Percentiles rank a stretch among this genome's conserved stretches.
Conservation (phyloP, 2,888 invertebrate species). For the Lithophane ornitopus region DNA sequence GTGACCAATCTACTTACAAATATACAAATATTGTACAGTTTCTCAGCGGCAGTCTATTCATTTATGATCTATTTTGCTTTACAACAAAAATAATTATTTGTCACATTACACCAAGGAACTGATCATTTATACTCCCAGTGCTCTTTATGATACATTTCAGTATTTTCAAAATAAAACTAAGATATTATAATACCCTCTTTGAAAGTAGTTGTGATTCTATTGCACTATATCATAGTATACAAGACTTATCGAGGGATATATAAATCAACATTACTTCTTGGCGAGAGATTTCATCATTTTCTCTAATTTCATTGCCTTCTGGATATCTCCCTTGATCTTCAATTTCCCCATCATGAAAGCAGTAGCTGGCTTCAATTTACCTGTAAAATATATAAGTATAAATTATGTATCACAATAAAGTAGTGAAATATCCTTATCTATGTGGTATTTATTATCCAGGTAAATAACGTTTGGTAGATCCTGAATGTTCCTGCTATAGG, state of each 20-base stretch:
- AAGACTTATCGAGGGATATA: conserved; percentile 3
- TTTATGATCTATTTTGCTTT: conserved; percentile 16
- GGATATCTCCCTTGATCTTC: conserved; percentile 97
- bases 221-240: conserved; percentile 27
- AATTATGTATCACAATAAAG: background rate
- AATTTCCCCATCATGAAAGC: conserved; percentile 99
- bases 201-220: conserved; percentile 49
- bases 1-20: conserved; percentile 50
- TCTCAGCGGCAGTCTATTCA: conserved; percentile 4
- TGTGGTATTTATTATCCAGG: background rate
- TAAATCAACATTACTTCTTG: conserved; percentile 79
- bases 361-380: conserved; percentile 96
- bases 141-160: conserved; percentile 32
- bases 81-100: conserved; percentile 22
- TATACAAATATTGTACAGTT: conserved; percentile 55
- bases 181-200: conserved; percentile 13
- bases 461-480: background rate
- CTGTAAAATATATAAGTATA: conserved; percentile 76
- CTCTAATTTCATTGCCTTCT: conserved; percentile 98
- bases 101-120: conserved; percentile 24
- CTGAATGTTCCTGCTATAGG: background rate
- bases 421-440: background rate
- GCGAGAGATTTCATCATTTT: conserved; percentile 96
- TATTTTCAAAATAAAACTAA: conserved; percentile 32
- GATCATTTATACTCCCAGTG: conserved; percentile 31